Evolutionary conservation across 2,113 vertebrate genomes (phyloP).

Genomic region (Neolamprologus ventralis): DNA sequence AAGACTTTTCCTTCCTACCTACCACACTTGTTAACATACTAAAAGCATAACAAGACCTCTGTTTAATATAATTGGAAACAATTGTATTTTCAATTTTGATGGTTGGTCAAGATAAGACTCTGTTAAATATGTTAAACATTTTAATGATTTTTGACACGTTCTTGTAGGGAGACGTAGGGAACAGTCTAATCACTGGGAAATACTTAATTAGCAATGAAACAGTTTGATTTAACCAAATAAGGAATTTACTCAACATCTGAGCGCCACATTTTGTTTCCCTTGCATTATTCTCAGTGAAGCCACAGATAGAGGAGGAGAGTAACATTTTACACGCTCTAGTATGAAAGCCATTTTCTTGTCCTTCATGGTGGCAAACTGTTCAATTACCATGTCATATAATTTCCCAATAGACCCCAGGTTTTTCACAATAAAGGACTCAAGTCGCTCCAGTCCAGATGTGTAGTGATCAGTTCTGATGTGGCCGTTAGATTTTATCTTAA

Average conservation of each 20-base stretch:
- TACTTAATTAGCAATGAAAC: background rate
- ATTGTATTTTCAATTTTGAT: background rate
- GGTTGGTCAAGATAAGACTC: background rate
- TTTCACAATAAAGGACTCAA: slow-evolving; percentile 3
- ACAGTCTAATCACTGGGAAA: background rate
- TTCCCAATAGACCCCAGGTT: background rate
- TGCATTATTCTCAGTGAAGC: background rate
- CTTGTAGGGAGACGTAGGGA: background rate
- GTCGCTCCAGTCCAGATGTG: background rate
- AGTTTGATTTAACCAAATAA: background rate
- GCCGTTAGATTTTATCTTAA: background rate
- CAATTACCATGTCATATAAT: slow-evolving; percentile 12
- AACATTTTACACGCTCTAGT: background rate
- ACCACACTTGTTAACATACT: background rate
- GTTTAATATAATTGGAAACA: background rate
- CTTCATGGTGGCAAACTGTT: background rate
- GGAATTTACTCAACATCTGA: background rate
- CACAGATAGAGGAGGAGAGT: background rate
- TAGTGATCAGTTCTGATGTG: background rate
- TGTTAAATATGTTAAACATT: background rate
- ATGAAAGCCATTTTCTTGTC: background rate
- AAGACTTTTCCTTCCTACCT: background rate
- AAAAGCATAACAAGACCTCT: background rate
- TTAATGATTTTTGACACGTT: background rate
- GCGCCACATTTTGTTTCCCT: background rate